Evolutionary conservation across 1,140 invertebrate species (phyloP).

Genomic region (Paralvinella palmiformis): DNA sequence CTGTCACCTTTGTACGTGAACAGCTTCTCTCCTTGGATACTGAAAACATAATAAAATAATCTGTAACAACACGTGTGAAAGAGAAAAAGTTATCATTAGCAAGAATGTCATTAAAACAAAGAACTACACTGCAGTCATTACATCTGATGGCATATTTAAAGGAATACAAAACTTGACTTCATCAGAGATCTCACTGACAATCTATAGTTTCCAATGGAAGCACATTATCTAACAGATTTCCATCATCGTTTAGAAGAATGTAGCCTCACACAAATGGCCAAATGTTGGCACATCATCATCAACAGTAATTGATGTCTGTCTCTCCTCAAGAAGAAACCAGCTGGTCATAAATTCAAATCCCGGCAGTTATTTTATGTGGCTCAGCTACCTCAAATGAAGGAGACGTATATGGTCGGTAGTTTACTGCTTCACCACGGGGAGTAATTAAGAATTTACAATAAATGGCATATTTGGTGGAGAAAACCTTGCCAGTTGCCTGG

Average conservation of each 20-base stretch:
- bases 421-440: too few relatives aligned
- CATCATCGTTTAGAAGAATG: not conserved
- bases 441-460: too few relatives aligned
- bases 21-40: constrained; percentile 76
- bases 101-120: not conserved
- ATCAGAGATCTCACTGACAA: not conserved
- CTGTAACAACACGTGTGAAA: not conserved
- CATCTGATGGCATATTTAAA: constrained; percentile 4
- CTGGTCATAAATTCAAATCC: too few relatives aligned
- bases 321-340: too few relatives aligned
- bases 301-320: not conserved
- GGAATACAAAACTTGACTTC: not conserved
- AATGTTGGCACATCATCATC: not conserved
- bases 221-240: not conserved
- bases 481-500: too few relatives aligned
- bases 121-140: not conserved
- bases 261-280: not conserved
- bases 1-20: constrained; percentile 84
- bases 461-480: too few relatives aligned
- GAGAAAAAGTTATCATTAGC: not conserved
- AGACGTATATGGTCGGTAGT: too few relatives aligned
- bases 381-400: too few relatives aligned
- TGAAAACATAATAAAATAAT: constrained; percentile 48
- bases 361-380: too few relatives aligned
- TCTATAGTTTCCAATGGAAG: not conserved